Evolutionary conservation across 1,140 invertebrate species (phyloP), one percentile per base, ranked within the genome.

Genomic region (Aphelinus certus): DNA sequence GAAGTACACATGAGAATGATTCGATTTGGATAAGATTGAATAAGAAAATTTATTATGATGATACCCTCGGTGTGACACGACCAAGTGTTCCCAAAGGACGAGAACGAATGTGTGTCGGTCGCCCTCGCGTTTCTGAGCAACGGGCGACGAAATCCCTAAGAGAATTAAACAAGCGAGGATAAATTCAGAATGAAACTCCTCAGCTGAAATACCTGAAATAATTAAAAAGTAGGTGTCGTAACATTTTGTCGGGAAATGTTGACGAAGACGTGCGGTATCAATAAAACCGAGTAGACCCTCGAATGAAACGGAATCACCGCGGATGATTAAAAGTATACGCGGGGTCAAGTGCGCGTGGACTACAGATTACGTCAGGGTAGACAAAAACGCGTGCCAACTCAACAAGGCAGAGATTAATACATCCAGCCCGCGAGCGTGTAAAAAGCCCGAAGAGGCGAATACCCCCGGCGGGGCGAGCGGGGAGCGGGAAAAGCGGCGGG

Each of bases 41-140:
- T 71, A 55, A 63, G 60, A 71, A 48, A 71, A 71, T 71, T 71
- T 63, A 71, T 71, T 71, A 71, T 26, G 51, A 51, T n/a, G 60
- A 64, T 71, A 55, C 69, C 60, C 69, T 9, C 3, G 69, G 47
- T 45, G 60, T 61, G 69, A 71, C 60, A 56, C 60, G 69, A 71
- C 63, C 69, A 71, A 71, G 69, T 71, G 69, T 55, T 56, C 69
- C 69, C 69, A 7, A 3, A 46, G 61, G 69, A 71, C 69, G 63
- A 63, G 62, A 71, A 51, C 60, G 9, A 2, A 3, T 9, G 10
- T 6, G 7, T 45, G 60, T 71, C 6, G 60, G 60, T 63, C 60
- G 56, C 45, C 60, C 51, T 71, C 56, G 55, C 60, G 43, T 43
- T 71, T 58, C 5, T 6, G 7, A 63, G 26, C 60, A n/a, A 55